Base-by-base conservation (phyloP, 1,140 invertebrate genomes). In the Monomorium pharaonis region DNA sequence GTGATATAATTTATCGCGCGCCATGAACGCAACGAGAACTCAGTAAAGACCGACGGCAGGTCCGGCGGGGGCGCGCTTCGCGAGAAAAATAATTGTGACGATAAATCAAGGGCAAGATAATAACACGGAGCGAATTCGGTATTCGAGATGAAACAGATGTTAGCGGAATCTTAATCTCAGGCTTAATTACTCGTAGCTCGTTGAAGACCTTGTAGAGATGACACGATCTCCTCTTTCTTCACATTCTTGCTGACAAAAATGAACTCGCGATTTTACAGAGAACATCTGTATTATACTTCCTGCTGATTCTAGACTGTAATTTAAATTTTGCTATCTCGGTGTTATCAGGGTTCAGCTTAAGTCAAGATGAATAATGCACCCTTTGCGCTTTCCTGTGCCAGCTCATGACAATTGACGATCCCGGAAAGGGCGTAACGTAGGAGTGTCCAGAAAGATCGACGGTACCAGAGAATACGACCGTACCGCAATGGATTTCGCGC, bases 381-480 rank as follows among this genome's bases (percentile, higher is more conserved):
- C n/a, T 37, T 60, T 3, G 30, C 7, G n/a, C 9, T 76, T 16
- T 9, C 10, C 16, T 37, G 27, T 12, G 2, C 42, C 33, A 58
- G 21, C 21, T 77, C 37, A 49, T 12, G 21, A 65, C 9, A 14
- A 1, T 47, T 33, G n/a, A 18, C 33, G 33, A 67, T 85, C 14
- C 21, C 62, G 75, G 3, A 80, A 83, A 86, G 70, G 85, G 62
- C 85, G 80, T 84, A 75, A 84, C 69, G 70, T 86, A 84, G 85
- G 85, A 84, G 81, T 86, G 80, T 67, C 69, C 37, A 14, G 37
- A 49, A 84, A 49, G 70, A 27, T 62, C 70, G 56, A 30, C 49
- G 42, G 27, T 69, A 56, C 47, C 67, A 24, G 70, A 70, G 18
- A 37, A 54, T 30, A 37, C 37, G 62, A 16, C 65, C 62, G 24